These are phyloP conservation scores for Pangasianodon hypophthalmus DNA, from an alignment of 2,113 vertebrate genomes.

Conservation along the genomic window DNA sequence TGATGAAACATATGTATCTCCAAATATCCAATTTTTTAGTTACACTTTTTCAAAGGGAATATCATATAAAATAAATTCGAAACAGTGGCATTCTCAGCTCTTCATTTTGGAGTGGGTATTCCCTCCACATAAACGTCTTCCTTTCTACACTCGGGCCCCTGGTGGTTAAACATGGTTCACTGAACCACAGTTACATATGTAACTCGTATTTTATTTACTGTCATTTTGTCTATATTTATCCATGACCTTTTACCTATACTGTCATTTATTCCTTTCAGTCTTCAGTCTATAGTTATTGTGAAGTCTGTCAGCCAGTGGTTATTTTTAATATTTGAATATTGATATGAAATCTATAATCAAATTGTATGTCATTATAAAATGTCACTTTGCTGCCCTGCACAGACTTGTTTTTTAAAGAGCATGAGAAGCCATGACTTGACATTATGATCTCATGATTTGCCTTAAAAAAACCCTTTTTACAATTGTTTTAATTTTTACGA, in stretches of 20 bases:
- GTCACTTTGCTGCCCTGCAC: not conserved
- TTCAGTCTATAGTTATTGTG: no score
- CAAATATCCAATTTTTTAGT: not conserved
- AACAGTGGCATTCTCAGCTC: not conserved
- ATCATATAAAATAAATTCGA: not conserved
- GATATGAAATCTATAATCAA: not conserved
- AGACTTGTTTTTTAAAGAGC: not conserved
- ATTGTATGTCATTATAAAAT: not conserved
- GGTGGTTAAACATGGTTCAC: not conserved
- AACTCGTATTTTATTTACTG: not conserved
- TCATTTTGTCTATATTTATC: not conserved
- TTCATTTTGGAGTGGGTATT: not conserved
- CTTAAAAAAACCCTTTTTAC: not conserved
- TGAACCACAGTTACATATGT: not conserved
- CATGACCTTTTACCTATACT: not conserved
- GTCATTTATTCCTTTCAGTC: not conserved
- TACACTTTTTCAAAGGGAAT: not conserved
- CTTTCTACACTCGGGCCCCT: not conserved
- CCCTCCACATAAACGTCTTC: not conserved
- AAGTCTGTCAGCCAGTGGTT: not conserved
- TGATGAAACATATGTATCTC: not conserved
- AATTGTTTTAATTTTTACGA: not conserved
- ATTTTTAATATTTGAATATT: not conserved
- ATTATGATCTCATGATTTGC: not conserved
- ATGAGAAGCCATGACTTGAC: not conserved